Evolutionary conservation across 1,140 invertebrate species (phyloP), one percentile per base, ranked within the genome.

Genomic region (Heliconius himera): DNA sequence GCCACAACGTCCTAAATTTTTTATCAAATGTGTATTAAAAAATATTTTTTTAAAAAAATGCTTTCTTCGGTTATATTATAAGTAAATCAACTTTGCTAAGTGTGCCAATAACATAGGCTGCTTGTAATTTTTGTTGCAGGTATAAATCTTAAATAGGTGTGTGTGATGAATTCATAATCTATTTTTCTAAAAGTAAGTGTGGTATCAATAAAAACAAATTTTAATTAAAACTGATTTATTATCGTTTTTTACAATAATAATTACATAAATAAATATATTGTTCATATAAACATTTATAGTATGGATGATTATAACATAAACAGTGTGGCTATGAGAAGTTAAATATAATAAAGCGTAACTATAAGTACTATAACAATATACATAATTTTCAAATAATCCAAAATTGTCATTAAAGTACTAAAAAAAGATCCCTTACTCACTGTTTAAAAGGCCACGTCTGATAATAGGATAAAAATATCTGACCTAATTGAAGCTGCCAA

Each of bases 391-490:
- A 66, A 66, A 66, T 66, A 29, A 66, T 29, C 3, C 26, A 66
- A 66, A 26, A 66, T 66, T 18, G 29, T 29, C 4, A 75, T 22
- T 22, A 66, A 29, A 16, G 2, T 13, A 5, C 74, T 77, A 71
- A 71, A 77, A 71, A 46, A 72, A 72, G 70, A 16, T 29, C 70
- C 70, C 36, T 72, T 38, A 70, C 26, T 70, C 70, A 9, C 29
- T 72, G 70, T 66, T 66, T 13, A 13, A 72, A 20, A 38, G 29
- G 70, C 70, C 70, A 36, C 38, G 36, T 38, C 66, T 71, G 76
- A 71, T 78, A 78, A 78, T 20, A 20, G 33, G 36, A 38, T 78
- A 78, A 60, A 74, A 78, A 78, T 78, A 78, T 60, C 54, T 74
- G 51, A 54, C 77, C 71, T 71, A 38, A 78, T 41, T 73, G 41